phyloP scores from a whole-genome alignment of 2,888 invertebrate genomes.

The Chironomus tentans region DNA sequence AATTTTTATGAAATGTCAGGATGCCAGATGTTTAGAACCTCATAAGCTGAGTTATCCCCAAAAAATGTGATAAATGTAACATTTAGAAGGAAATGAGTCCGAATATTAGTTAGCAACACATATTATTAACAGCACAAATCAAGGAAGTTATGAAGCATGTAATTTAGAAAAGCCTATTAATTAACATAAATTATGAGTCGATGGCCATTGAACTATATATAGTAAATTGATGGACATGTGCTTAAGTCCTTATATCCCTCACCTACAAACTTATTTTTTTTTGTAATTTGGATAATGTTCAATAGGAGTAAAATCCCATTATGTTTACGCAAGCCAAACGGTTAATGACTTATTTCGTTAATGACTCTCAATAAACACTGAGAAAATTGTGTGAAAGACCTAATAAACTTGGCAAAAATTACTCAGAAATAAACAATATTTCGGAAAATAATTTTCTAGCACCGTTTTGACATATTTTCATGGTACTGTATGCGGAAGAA shows the following conservation, averaged over 20 bases:
- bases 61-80: no score
- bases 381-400: not conserved
- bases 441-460: no score
- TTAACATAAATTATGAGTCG: not conserved
- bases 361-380: not conserved
- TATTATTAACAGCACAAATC: no score
- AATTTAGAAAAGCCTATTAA: not conserved
- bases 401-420: not conserved
- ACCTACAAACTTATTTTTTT: not conserved
- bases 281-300: not conserved
- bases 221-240: not conserved
- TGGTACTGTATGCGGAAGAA: no score
- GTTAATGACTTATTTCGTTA: not conserved
- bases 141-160: not conserved
- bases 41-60: no score
- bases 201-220: not conserved
- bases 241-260: not conserved
- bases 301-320: not conserved
- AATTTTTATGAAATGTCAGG: no score
- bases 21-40: no score
- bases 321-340: not conserved
- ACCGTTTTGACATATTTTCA: no score
- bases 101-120: no score
- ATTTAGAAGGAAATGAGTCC: no score
- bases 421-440: no score